Percentiles rank a stretch among this genome's conserved stretches.
Conservation (phyloP, 2,797 vertebrate species). For the Chelon labrosus region DNA sequence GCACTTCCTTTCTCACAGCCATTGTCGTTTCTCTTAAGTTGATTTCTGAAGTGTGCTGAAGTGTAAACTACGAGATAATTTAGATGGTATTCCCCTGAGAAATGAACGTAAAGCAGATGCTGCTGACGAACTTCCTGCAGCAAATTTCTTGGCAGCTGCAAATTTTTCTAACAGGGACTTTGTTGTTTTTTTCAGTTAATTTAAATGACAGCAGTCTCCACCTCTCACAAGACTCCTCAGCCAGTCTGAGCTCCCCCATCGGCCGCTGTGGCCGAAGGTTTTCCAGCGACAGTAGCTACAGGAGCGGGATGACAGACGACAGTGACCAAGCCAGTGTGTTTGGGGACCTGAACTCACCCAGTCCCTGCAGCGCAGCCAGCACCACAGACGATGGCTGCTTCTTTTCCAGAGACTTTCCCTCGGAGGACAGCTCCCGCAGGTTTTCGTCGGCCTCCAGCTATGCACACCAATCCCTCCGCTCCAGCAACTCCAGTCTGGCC, state of each 20-base stretch:
- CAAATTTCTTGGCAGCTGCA: constrained; percentile 24
- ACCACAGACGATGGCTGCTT: constrained; percentile 86
- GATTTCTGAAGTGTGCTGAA: constrained; percentile 1
- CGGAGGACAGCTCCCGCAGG: constrained; percentile 45
- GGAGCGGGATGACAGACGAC: constrained; percentile 88
- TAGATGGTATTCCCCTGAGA: constrained; percentile 57
- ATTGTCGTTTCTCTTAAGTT: constrained; percentile 4
- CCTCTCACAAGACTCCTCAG: constrained; percentile 69
- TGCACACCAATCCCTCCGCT: constrained; percentile 79
- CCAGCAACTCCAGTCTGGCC: constrained; percentile 86
- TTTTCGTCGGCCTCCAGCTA: constrained; percentile 57
- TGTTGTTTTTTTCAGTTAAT: constrained; percentile 82
- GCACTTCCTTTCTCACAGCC: constrained; percentile 66
- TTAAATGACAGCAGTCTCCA: constrained; percentile 65
- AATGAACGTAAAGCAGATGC: not conserved
- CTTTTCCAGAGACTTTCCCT: constrained; percentile 71
- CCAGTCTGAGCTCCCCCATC: constrained; percentile 43
- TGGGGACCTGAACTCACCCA: constrained; percentile 82
- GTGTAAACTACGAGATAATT: constrained; percentile 27
- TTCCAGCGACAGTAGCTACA: constrained; percentile 93
- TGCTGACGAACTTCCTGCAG: constrained; percentile 48
- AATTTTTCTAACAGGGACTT: constrained; percentile 9
- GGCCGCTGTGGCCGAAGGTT: constrained; percentile 73
- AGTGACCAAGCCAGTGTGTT: constrained; percentile 87
- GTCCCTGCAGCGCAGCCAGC: constrained; percentile 85